These are phyloP conservation scores for Flexamia atlantica DNA, from an alignment of 2,888 invertebrate genomes.

Conservation along the genomic window DNA sequence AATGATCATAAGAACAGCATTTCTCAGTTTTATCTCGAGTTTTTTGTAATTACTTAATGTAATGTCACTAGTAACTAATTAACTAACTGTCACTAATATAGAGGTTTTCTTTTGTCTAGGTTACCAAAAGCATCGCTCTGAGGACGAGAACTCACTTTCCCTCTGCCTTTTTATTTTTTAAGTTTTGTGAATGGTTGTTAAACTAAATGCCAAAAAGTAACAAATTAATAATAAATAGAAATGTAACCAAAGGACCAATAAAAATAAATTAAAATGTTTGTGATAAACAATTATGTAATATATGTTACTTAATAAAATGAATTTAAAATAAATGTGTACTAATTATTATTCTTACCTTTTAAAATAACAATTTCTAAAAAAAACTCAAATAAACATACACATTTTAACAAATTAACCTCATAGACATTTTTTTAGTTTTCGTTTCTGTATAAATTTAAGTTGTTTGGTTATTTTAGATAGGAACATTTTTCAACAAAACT, in stretches of 20 bases:
- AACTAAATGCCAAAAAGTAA: neutral
- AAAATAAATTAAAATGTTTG: neutral
- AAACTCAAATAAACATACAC: too few relatives aligned
- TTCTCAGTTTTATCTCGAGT: too few relatives aligned
- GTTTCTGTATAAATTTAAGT: too few relatives aligned
- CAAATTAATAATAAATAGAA: neutral
- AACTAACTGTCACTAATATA: slow-evolving; percentile 8
- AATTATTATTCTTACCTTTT: neutral
- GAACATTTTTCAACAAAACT: too few relatives aligned
- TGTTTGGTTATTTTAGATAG: too few relatives aligned
- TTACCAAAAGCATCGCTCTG: slow-evolving; percentile 49
- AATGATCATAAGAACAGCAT: too few relatives aligned
- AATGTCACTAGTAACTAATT: too few relatives aligned
- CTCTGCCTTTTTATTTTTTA: neutral
- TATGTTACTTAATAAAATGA: slow-evolving; percentile 1
- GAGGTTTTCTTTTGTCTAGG: slow-evolving; percentile 41
- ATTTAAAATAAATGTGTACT: neutral
- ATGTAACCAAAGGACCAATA: slow-evolving; percentile 18
- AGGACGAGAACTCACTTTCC: slow-evolving; percentile 63
- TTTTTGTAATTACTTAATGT: too few relatives aligned
- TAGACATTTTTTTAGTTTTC: too few relatives aligned
- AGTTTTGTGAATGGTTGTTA: neutral
- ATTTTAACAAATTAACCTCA: too few relatives aligned
- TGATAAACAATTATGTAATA: neutral
- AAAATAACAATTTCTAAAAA: too few relatives aligned